Conservation (phyloP, 2,113 vertebrate species). For the Colius striatus region DNA sequence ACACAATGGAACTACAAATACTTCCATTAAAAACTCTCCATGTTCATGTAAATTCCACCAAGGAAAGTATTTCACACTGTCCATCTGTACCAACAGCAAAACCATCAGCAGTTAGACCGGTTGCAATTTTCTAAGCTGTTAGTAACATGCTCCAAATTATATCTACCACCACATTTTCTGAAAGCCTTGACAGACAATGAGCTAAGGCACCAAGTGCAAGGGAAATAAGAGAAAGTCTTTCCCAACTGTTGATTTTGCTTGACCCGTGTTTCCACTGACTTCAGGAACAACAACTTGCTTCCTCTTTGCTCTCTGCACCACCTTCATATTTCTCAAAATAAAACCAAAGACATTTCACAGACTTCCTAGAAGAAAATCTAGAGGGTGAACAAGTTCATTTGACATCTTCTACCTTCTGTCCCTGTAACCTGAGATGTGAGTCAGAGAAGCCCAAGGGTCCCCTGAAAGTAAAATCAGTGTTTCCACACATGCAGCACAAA, state of each 20-base stretch:
- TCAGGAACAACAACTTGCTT: background rate
- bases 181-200: background rate
- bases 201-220: background rate
- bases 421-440: background rate
- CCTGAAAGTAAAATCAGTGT: background rate
- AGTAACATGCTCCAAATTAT: background rate
- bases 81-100: background rate
- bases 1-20: background rate
- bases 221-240: background rate
- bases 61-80: background rate
- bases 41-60: background rate
- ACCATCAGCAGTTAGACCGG: background rate
- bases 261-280: background rate
- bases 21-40: background rate
- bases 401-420: background rate
- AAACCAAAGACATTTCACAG: background rate
- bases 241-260: background rate
- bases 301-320: background rate
- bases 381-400: background rate
- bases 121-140: background rate
- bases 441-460: background rate
- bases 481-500: background rate
- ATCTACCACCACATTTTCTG: background rate
- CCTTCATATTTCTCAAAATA: background rate
- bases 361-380: background rate